Conservation (phyloP, 2,797 vertebrate species). For the Scyliorhinus canicula region DNA sequence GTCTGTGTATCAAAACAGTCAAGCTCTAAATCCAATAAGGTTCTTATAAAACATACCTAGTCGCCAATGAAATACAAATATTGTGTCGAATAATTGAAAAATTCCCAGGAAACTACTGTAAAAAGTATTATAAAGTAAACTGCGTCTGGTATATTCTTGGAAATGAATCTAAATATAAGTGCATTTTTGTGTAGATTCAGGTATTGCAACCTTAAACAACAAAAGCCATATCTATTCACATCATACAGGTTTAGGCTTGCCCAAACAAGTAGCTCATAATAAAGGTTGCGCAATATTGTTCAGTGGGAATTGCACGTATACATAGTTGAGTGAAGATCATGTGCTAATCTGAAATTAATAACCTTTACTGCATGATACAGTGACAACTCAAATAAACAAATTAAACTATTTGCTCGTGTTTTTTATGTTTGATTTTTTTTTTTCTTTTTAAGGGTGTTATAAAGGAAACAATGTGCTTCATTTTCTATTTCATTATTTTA, state of each 20-base stretch:
- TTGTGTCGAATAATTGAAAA: not conserved
- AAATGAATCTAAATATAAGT: not conserved
- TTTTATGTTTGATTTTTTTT: not conserved
- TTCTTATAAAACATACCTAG: not conserved
- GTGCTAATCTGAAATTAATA: slow-evolving; percentile 9
- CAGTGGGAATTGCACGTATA: not conserved
- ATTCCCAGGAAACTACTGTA: not conserved
- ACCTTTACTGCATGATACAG: not conserved
- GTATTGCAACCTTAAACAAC: not conserved
- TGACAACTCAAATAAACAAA: not conserved
- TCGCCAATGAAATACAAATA: not conserved
- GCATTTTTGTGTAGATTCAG: not conserved
- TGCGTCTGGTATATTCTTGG: too few species aligned
- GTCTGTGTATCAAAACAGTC: not conserved
- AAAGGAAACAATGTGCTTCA: too few species aligned
- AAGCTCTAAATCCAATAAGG: not conserved
- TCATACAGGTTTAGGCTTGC: not conserved
- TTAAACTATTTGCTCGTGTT: not conserved
- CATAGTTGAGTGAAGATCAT: not conserved
- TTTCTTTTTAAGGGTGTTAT: not conserved
- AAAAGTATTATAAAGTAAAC: not conserved
- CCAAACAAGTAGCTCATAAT: slow-evolving; percentile 22
- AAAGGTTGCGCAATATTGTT: slow-evolving; percentile 14
- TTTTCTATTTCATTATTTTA: not conserved
- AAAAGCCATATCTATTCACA: not conserved